Conservation (phyloP, 2,113 vertebrate species). For the Hiodon tergisus region DNA sequence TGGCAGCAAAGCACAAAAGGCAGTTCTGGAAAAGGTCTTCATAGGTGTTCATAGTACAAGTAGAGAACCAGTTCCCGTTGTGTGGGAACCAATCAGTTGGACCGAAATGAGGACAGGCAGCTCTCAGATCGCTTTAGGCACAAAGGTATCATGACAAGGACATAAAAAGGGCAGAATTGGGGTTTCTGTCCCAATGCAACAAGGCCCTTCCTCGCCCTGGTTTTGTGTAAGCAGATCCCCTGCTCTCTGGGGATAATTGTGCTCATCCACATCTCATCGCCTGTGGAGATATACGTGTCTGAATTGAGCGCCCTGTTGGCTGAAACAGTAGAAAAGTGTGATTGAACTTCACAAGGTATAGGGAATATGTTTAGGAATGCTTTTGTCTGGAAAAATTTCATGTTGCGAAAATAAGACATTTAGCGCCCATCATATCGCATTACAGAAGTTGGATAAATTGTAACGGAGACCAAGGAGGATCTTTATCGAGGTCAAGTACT, state of each 20-base stretch:
- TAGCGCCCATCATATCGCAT: not conserved
- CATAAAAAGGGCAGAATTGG: slow-evolving; percentile 25
- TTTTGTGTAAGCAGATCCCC: slow-evolving; percentile 1
- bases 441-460: slow-evolving; percentile 12
- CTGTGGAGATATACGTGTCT: not conserved
- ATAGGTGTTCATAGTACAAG: slow-evolving; percentile 21
- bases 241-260: not conserved
- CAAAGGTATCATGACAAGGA: slow-evolving; percentile 45
- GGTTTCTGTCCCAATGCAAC: slow-evolving; percentile 19
- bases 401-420: not conserved
- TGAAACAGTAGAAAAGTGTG: not conserved
- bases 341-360: not conserved
- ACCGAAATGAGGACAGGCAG: slow-evolving; percentile 49
- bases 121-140: slow-evolving; percentile 45
- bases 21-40: slow-evolving; percentile 40
- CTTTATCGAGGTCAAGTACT: not conserved
- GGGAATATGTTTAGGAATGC: not conserved
- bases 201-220: not conserved
- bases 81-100: slow-evolving; percentile 56
- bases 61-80: slow-evolving; percentile 35
- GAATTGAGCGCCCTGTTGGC: not conserved
- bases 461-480: slow-evolving; percentile 9
- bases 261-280: not conserved
- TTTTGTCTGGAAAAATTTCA: not conserved
- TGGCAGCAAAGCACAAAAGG: slow-evolving; percentile 18